Evolutionary conservation across 2,888 invertebrate species (phyloP), one percentile per base, ranked within the genome.

Genomic region (Deilephila elpenor): DNA sequence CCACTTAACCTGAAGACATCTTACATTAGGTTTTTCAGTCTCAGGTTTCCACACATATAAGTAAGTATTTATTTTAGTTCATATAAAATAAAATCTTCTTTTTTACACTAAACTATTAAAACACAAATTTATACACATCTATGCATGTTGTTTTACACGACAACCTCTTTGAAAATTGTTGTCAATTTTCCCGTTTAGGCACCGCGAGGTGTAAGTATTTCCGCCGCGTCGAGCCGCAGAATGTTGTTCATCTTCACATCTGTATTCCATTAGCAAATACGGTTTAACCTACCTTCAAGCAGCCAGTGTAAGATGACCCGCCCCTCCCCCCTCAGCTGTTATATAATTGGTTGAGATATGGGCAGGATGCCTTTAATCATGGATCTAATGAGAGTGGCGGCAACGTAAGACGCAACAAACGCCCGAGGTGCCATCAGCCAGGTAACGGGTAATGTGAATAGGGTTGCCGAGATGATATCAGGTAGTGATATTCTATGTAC

Each of bases 251-350:
- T 89, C 87, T 87, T 84, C 89, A 91, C 92, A 91, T 91, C 89
- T 93, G 91, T 92, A 92, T 93, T 92, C 92, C 91, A 93, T 93
- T 93, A 93, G 91, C 90, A 92, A 93, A 92, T 89, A 91, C 86
- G 88, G 89, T 90, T 92, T 89, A 90, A 86, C 87, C 84, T 87
- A 82, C 86, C 86, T 85, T 79, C 83, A 81, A 85, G 83, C 81
- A 78, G 75, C 92, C 89, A 90, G 78, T 79, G 74, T 82, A 80
- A 29, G 37, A 71, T 83, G 91, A 86, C 72, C 89, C 79, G 29
- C 82, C 76, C 62, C 77, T 71, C 76, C 82, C 77, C 79, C 75
- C 81, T 77, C 72, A 75, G 77, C 79, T 78, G 80, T 79, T 80
- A 78, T 80, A 77, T 86, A 85, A 88, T 86, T 85, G 84, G 85